Base-by-base conservation (phyloP, 2,797 vertebrate species). In the Sebastes nivosus region DNA sequence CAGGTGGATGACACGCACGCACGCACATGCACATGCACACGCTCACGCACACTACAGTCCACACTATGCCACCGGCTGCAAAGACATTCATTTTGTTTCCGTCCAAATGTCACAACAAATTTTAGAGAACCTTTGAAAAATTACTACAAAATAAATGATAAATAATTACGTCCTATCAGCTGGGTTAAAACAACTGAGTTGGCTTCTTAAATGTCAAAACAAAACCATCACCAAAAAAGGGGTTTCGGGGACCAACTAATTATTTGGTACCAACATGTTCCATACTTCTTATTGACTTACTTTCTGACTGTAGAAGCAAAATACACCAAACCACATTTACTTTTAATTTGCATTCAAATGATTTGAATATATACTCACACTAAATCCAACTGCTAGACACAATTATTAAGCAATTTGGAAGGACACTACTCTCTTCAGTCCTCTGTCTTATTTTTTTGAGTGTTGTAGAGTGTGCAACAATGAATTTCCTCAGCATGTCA, bases 1-100 rank as follows among this genome's bases (percentile, higher is more conserved):
- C 89, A 88, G 79, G 79, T 85, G 87, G 80, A 91, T 86, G 87
- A 88, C 86, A 84, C 73, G 65, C 34, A 65, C 64, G 67, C 63
- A 79, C n/a, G 30, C 58, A 67, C 27, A 65, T 52, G 10, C 10
- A 34, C 32, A 34, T 0, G 8, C 32, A 30, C 60, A 54, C 27
- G 55, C 25, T 1, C 24, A 71, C 14, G 57, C 73, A 87, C 63
- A 81, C 27, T 46, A 42, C 57, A 32, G 52, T 52, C 18, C 24
- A 57, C 65, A 64, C 8, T 55, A 2, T 50, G 24, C 71, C 58
- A 69, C 64, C 66, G 80, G 66, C 24, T 5, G 2, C 58, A 38
- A 24, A 63, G 32, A 67, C 61, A 66, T 38, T 59, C 4, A 52
- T n/a, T 75, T 72, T 70, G 57, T 77, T 86, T 82, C 59, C 5